A percentile compares a stretch with the other conserved stretches of the same genome.
phyloP scores from a whole-genome alignment of 2,888 invertebrate species.

The Tiliacea citrago region DNA sequence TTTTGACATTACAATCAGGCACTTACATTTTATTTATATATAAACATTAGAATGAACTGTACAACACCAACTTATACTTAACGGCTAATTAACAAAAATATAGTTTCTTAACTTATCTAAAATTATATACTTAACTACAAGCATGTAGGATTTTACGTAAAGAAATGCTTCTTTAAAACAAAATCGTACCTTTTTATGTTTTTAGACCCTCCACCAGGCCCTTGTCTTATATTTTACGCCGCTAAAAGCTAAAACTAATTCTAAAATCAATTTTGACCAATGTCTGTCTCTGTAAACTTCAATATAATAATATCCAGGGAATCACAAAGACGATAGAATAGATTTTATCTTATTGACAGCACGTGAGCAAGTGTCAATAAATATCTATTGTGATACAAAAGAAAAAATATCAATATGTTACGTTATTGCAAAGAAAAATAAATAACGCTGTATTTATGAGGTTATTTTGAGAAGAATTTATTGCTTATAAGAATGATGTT shows the following conservation, averaged over 20 bases:
- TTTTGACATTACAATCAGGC: too few relatives aligned
- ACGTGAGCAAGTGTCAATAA: slow-evolving; percentile 23
- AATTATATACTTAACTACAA: too few relatives aligned
- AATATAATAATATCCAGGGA: slow-evolving; percentile 22
- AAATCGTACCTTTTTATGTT: not conserved
- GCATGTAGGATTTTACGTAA: not conserved
- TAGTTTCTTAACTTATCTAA: too few relatives aligned
- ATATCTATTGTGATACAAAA: slow-evolving; percentile 6
- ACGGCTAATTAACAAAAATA: too few relatives aligned
- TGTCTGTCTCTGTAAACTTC: slow-evolving; percentile 4
- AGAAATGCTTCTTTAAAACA: not conserved
- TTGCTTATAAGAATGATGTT: slow-evolving; percentile 4
- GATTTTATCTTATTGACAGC: slow-evolving; percentile 33
- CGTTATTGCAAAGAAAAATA: slow-evolving; percentile 21
- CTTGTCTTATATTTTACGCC: not conserved
- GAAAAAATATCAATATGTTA: slow-evolving; percentile 14
- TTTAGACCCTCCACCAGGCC: not conserved
- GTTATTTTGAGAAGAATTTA: slow-evolving; percentile 19
- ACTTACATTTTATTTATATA: too few relatives aligned
- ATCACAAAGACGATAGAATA: slow-evolving; percentile 29
- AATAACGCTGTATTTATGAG: not conserved
- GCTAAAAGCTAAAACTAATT: not conserved
- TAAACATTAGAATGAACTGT: too few relatives aligned
- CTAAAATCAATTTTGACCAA: slow-evolving; percentile 21
- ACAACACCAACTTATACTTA: too few relatives aligned